phyloP scores from a whole-genome alignment of 2,797 vertebrate genomes.

The Anguilla megastoma region DNA sequence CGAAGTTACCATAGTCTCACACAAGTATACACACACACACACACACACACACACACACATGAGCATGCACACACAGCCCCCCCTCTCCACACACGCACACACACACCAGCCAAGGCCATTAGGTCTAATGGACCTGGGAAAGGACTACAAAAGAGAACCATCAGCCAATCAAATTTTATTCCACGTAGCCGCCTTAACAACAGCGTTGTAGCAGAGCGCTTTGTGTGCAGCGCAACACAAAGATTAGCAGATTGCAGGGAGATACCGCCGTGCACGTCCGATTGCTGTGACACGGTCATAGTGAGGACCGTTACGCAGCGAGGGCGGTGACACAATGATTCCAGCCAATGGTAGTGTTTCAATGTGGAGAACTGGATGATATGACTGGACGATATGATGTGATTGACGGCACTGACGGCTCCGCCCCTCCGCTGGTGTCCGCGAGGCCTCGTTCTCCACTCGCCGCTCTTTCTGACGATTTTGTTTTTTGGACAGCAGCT shows the following conservation, averaged over 20 bases:
- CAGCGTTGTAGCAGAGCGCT: not conserved
- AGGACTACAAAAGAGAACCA: conserved; percentile 47
- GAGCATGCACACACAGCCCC: not conserved
- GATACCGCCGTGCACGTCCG: not conserved
- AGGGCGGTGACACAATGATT: not conserved
- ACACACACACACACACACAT: not conserved
- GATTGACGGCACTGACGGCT: not conserved
- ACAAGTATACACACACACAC: not conserved
- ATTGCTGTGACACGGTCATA: not conserved
- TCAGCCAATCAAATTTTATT: conserved; percentile 62
- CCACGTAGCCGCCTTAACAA: not conserved
- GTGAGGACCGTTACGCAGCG: not conserved
- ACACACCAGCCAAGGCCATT: not conserved
- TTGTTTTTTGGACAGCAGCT: not conserved
- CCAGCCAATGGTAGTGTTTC: not conserved
- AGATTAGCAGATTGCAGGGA: conserved; percentile 5
- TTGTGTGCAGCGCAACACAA: not conserved
- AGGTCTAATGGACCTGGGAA: not conserved
- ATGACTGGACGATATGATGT: not conserved
- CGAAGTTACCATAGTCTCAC: not conserved
- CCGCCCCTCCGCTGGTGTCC: not conserved
- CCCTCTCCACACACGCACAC: not conserved
- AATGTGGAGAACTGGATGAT: not conserved
- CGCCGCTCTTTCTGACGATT: not conserved
- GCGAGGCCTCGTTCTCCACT: not conserved